Evolutionary conservation across 2,888 invertebrate species (phyloP).

Genomic region (Hirudinaria manillensis): DNA sequence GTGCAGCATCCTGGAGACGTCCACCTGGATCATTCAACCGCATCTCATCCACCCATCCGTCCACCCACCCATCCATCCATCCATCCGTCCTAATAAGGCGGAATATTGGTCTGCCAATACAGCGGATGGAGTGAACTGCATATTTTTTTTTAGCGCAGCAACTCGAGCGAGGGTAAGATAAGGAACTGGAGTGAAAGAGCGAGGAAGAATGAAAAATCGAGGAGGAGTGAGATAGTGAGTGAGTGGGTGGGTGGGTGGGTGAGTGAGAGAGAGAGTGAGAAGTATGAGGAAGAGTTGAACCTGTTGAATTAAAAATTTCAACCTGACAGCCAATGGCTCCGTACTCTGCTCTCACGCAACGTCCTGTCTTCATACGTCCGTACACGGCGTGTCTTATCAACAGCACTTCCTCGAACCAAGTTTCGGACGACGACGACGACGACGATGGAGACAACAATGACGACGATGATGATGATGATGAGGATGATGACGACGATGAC

Average conservation of each 20-base stretch:
- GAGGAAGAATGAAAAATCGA: background rate
- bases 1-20: slow-evolving; percentile 3
- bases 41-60: background rate
- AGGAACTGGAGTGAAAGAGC: background rate
- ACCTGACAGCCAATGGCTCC: slow-evolving; percentile 23
- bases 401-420: slow-evolving; percentile 10
- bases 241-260: background rate
- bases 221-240: background rate
- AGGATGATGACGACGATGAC: background rate
- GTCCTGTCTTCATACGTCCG: slow-evolving; percentile 16
- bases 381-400: slow-evolving; percentile 15
- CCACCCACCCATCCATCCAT: background rate
- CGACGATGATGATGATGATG: background rate
- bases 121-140: background rate
- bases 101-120: background rate
- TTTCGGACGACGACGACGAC: background rate
- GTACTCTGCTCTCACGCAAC: slow-evolving; percentile 22
- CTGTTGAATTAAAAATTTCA: background rate
- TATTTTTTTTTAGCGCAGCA: background rate
- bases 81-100: background rate
- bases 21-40: background rate
- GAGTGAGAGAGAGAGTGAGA: background rate
- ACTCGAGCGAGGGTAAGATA: background rate
- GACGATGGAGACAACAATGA: background rate
- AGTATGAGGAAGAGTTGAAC: background rate